Conservation (phyloP, 1,140 invertebrate species). For the Aphaenogaster rudis region DNA sequence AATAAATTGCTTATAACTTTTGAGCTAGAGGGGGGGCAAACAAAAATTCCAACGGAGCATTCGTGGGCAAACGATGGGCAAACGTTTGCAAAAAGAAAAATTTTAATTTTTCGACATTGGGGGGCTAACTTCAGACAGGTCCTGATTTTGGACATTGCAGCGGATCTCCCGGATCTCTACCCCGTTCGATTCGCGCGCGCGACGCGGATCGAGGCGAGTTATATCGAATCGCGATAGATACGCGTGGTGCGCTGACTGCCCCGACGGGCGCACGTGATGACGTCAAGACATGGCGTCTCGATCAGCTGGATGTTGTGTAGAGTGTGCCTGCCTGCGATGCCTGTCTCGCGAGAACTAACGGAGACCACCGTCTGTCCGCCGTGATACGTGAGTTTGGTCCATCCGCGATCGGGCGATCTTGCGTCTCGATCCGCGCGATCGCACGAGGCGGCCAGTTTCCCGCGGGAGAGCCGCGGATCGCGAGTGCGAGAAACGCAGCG, state of each 20-base stretch:
- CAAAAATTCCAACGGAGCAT: too few relatives aligned
- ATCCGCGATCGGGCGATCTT: not conserved
- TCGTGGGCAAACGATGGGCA: too few relatives aligned
- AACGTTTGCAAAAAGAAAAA: too few relatives aligned
- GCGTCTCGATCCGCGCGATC: not conserved
- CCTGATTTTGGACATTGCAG: too few relatives aligned
- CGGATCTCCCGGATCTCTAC: too few relatives aligned
- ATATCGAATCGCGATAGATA: constrained; percentile 14
- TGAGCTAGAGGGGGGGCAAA: too few relatives aligned
- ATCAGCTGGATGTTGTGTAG: constrained; percentile 87
- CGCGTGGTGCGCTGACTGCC: constrained; percentile 15
- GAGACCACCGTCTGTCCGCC: constrained; percentile 75
- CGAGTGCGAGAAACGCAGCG: not conserved
- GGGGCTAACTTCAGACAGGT: too few relatives aligned
- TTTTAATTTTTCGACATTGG: too few relatives aligned
- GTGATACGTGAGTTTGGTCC: constrained; percentile 79
- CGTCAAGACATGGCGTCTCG: constrained; percentile 85
- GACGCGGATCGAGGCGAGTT: not conserved
- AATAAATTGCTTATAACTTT: too few relatives aligned
- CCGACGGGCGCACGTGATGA: constrained; percentile 75
- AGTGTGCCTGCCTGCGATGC: constrained; percentile 84
- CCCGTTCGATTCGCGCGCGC: constrained; percentile 18
- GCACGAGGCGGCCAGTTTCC: not conserved
- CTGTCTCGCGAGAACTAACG: constrained; percentile 75
- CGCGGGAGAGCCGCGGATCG: not conserved